Base-by-base conservation (phyloP, 2,797 vertebrate species). In the Platalea minor region DNA sequence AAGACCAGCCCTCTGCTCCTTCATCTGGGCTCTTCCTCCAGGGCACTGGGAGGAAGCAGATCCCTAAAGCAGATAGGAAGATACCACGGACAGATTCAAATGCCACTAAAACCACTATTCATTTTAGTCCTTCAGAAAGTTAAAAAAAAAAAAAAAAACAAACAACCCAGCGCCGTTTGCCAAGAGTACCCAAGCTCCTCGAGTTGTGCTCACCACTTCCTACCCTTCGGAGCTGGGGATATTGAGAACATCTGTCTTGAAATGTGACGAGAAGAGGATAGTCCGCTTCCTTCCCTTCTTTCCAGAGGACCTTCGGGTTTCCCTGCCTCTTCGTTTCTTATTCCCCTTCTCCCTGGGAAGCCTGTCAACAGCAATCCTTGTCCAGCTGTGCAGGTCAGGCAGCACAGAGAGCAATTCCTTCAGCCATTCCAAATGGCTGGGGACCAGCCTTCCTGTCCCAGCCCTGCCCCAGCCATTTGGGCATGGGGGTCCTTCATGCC, bases 211-310 rank as follows among this genome's bases (percentile, higher is more conserved):
- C 59, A 90, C 93, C 94, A 96, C 95, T 96, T 96, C 95, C 97
- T 96, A 96, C 68, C 90, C 94, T 80, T 93, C 7, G 4, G 91
- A 96, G 93, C 79, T 3, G 29, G 80, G 92, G 51, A 91, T 95
- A 95, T 96, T 97, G 85, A 92, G 95, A 96, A 97, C 95, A 96
- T 94, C 91, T 96, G 92, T 96, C 93, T 91, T 51, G 87, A 56
- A 77, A 94, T 48, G 65, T 15, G 14, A 10, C 0, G 24, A 86
- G 89, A 76, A 68, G 78, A 70, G 89, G 76, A 70, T 69, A 81
- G 90, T 41, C 50, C 0, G 7, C 82, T 87, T 94, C 81, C 65
- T 89, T 65, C 56, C 35, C 64, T 90, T 48, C 67, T 84, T 93
- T 92, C 82, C 73, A 73, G 67, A 82, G 67, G 91, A 92, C 91